Conservation (phyloP, 2,797 vertebrate species). For the Sitta carolinensis region DNA sequence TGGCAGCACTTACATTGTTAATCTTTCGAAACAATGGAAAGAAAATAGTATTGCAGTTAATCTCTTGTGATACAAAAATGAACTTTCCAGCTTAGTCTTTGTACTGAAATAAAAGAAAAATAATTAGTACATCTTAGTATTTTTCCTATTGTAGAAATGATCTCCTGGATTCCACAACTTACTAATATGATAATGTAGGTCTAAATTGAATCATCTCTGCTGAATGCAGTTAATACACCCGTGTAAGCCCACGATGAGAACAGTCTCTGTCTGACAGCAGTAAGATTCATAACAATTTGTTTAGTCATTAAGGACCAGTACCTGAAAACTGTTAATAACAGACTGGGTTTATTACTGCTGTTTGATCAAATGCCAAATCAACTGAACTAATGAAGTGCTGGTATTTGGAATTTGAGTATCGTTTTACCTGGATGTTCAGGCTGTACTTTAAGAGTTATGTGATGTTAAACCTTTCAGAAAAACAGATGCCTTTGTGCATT, state of each 20-base stretch:
- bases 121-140: background rate
- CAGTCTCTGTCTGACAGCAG: background rate
- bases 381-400: background rate
- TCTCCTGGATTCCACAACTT: background rate
- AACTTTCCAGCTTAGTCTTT: constrained; percentile 41
- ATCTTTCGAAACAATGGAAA: constrained; percentile 44
- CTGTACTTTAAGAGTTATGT: background rate
- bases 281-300: background rate
- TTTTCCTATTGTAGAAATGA: background rate
- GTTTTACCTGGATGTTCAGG: background rate
- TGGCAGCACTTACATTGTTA: constrained; percentile 41
- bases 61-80: constrained; percentile 23
- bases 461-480: background rate
- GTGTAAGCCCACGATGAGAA: background rate
- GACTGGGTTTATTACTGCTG: background rate
- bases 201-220: constrained; percentile 4
- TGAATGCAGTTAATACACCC: constrained; percentile 5
- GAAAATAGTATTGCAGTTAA: constrained; percentile 30
- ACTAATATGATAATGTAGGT: background rate
- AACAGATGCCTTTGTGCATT: background rate
- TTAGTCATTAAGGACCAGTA: constrained; percentile 12
- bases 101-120: constrained; percentile 14
- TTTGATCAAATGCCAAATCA: background rate
- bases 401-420: background rate
- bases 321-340: constrained; percentile 17